Conservation (phyloP, 2,888 invertebrate genomes). For the Liposcelis brunnea region DNA sequence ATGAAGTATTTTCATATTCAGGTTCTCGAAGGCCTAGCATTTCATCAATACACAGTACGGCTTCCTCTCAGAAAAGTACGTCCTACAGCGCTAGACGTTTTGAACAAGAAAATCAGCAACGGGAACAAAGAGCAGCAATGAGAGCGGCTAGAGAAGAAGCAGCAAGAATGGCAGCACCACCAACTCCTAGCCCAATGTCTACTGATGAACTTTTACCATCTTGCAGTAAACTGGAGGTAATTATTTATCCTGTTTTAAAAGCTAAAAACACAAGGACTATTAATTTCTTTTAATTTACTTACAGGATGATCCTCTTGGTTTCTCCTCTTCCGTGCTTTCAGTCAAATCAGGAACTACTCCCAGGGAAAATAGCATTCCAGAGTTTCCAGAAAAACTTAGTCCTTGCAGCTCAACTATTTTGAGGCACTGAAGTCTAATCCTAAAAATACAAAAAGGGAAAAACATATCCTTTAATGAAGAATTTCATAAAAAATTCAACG, state of each 20-base stretch:
- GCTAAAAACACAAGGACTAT: background rate
- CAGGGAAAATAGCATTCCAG: background rate
- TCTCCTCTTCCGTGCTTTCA: background rate
- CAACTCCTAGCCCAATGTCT: slow-evolving; percentile 29
- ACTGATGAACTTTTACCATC: slow-evolving; percentile 68
- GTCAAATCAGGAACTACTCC: background rate
- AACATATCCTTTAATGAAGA: no score
- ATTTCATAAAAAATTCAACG: no score
- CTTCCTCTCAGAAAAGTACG: slow-evolving; percentile 56
- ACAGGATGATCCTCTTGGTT: slow-evolving; percentile 5
- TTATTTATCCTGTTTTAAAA: background rate
- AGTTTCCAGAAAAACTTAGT: no score
- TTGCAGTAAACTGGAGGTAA: slow-evolving; percentile 39
- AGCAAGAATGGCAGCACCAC: slow-evolving; percentile 29
- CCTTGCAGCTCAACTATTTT: no score
- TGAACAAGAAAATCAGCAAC: slow-evolving; percentile 65
- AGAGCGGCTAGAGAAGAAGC: slow-evolving; percentile 49
- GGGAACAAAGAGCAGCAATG: slow-evolving; percentile 59
- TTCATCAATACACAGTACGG: slow-evolving; percentile 69
- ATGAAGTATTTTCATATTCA: slow-evolving; percentile 23
- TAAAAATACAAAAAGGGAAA: no score
- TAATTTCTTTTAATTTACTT: background rate
- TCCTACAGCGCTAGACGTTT: slow-evolving; percentile 57
- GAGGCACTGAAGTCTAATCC: no score
- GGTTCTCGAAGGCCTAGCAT: slow-evolving; percentile 78